Conservation (phyloP, 2,797 vertebrate genomes). For the Chanos chanos region DNA sequence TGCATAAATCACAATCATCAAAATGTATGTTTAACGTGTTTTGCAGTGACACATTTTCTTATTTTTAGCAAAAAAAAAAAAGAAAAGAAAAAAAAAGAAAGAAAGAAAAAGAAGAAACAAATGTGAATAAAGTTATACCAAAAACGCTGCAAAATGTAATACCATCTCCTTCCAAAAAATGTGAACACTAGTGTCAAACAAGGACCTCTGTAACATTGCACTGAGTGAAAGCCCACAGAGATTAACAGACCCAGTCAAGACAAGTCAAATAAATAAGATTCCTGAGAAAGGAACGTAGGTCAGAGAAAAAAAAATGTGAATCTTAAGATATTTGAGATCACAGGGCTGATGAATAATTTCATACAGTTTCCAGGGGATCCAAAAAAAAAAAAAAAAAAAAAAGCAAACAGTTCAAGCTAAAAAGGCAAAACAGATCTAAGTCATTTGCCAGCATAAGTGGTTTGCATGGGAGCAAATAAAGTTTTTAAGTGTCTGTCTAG, state of each 20-base stretch:
- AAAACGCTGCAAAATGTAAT: no score
- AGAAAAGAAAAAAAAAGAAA: no score
- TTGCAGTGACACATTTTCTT: no score
- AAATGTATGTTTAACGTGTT: no score
- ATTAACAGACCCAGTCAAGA: not conserved
- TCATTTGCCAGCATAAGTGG: conserved; percentile 11
- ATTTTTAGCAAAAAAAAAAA: no score
- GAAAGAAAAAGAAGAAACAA: no score
- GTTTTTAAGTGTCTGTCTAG: conserved; percentile 33
- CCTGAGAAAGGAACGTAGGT: not conserved
- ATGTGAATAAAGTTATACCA: no score
- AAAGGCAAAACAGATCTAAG: not conserved
- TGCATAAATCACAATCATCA: no score
- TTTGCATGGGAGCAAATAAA: conserved; percentile 26
- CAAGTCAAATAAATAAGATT: not conserved
- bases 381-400: conserved; percentile 8
- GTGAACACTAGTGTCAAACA: not conserved
- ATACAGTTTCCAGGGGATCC: conserved; percentile 8
- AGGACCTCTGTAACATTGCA: not conserved
- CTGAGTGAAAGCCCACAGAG: not conserved
- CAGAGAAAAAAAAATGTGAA: not conserved
- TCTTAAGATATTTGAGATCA: not conserved
- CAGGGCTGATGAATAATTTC: conserved; percentile 17
- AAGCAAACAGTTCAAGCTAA: no score
- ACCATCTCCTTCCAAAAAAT: not conserved